phyloP scores from a whole-genome alignment of 2,888 invertebrate species.

The Pollenia labialis region DNA sequence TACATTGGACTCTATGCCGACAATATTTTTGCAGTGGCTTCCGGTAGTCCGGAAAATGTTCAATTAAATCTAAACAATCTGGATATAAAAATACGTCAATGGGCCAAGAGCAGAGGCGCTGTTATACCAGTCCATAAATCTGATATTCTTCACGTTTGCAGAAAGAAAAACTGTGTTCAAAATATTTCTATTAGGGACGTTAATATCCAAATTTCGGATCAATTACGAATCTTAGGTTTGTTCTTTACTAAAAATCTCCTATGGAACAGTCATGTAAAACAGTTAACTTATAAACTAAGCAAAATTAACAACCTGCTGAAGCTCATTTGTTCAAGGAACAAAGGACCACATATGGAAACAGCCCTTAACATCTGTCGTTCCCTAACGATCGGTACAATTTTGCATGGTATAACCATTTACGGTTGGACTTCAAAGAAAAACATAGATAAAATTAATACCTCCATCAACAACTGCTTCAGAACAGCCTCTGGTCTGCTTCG shows the following conservation, averaged over 20 bases:
- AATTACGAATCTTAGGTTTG: neutral
- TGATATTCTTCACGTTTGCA: slow-evolving; percentile 9
- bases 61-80: neutral
- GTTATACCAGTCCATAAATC: slow-evolving; percentile 10
- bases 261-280: slow-evolving; percentile 5
- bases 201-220: neutral
- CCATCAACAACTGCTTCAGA: no score
- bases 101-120: neutral
- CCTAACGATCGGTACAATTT: slow-evolving; percentile 19
- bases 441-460: slow-evolving; percentile 10
- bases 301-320: slow-evolving; percentile 40
- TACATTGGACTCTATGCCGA: no score
- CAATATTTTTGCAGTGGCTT: no score
- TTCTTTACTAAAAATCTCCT: neutral
- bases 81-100: neutral
- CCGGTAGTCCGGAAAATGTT: neutral
- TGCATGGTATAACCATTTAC: slow-evolving; percentile 39
- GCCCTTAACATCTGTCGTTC: slow-evolving; percentile 39
- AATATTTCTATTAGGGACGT: neutral
- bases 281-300: neutral
- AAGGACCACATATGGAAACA: slow-evolving; percentile 38
- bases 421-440: slow-evolving; percentile 17
- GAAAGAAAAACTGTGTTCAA: neutral
- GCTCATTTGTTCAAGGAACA: slow-evolving; percentile 27
- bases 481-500: neutral